A percentile compares a stretch with the other conserved stretches of the same genome.
These are phyloP conservation scores for Mormyrops boulengeri DNA, from an alignment of 2,797 vertebrate genomes.

Conservation along the genomic window DNA sequence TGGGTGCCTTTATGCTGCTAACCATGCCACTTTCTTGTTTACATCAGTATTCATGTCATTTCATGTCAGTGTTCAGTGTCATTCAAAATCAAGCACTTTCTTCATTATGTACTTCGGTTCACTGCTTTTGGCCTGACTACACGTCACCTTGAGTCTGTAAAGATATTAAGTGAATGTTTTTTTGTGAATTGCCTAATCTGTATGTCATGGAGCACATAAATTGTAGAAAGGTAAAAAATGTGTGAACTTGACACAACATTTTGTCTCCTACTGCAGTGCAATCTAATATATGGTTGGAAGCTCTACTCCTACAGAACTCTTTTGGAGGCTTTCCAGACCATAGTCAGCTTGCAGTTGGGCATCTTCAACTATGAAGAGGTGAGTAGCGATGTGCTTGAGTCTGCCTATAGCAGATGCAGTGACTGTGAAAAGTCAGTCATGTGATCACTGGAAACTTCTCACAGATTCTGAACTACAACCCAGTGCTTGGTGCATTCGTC, in stretches of 20 bases:
- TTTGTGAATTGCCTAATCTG: background rate
- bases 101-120: background rate
- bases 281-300: conserved; percentile 91
- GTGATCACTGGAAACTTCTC: background rate
- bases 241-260: background rate
- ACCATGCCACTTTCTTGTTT: background rate
- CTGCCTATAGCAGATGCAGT: background rate
- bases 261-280: conserved; percentile 64
- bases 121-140: background rate
- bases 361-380: conserved; percentile 97
- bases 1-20: background rate
- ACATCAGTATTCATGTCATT: background rate
- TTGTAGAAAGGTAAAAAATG: background rate
- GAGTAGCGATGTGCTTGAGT: conserved; percentile 19
- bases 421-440: background rate
- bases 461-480: conserved; percentile 86
- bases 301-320: conserved; percentile 85
- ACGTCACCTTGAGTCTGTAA: background rate
- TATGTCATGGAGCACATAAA: background rate
- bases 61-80: background rate
- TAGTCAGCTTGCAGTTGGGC: conserved; percentile 88
- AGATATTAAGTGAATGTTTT: background rate
- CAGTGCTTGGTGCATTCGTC: conserved; percentile 81
- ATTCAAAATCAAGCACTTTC: background rate
- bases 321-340: conserved; percentile 75